Evolutionary conservation across 1,140 invertebrate genomes (phyloP), one percentile per base, ranked within the genome.

Genomic region (Drosophila serrata): DNA sequence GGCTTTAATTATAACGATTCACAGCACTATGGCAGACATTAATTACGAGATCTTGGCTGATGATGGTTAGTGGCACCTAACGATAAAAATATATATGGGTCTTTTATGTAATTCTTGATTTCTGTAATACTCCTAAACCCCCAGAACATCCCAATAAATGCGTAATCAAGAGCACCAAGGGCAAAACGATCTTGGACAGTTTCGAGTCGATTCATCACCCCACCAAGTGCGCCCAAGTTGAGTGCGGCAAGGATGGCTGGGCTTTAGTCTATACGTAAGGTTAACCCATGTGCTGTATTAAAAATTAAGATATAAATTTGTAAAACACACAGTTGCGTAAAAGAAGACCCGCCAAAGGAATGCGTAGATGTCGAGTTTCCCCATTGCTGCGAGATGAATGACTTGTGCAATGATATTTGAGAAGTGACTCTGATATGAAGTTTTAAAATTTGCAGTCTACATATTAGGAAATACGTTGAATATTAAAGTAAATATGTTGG

Each of bases 221-320:
- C 22, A 59, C 29, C 8, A 51, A 76, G 37, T 87, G 82, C 29
- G 59, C 59, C 0, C 24, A 56, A 5, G 49, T 87, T 8, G 70
- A 59, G 6, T 87, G 82, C 17, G 79, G 70, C 8, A 48, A 17
- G n/a, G n/a, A 79, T 7, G 60, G 82, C 19, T 87, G 75, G 75
- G 82, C 79, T 8, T 17, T 87, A 39, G 45, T 87, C 15, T 73
- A 79, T 75, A 48, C 39, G 82, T 56, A 33, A 45, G 55, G 3
- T 4, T 4, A 53, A 51, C 15, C 1, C 0, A 9, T 27, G 42
- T 29, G 27, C 1, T 46, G 42, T 11, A 4, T 9, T 35, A 4
- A 0, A 12, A 6, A 24, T 7, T 0, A 19, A 60, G n/a, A 11
- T 37, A 4, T 12, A 11, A 42, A 24, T 11, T 29, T 42, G n/a